Base-by-base conservation (phyloP, 2,888 invertebrate species). In the Matsumyia berberina region DNA sequence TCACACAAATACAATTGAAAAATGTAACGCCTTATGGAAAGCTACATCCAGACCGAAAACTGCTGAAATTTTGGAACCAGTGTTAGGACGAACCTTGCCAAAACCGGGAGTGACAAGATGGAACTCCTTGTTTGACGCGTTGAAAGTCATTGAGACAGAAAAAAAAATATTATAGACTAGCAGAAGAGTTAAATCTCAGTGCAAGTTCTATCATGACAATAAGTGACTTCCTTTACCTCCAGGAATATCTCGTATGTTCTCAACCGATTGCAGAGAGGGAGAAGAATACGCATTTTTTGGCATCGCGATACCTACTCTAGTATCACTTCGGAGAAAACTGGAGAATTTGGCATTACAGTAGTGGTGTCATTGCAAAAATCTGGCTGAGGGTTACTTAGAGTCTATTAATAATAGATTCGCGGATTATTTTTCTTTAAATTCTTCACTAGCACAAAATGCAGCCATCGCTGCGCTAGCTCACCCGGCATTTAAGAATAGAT, bases 181-280 rank as follows among this genome's bases (percentile, higher is more conserved):
- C 15, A 42, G 12, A 42, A 42, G 4, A 42, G 12, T 42, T 12
- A 42, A 12, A 42, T 42, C 12, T n/a, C 42, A 42, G 42, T 42
- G 42, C 42, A 42, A 42, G 15, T 42, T 42, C 42, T 12, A 42
- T 42, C 5, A 42, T 42, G 42, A 42, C 12, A 42, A 42, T 12
- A 12, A 42, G 12, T 42, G 42, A 42, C 42, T 42, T 42, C n/a
- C 15, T 42, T 8, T 42, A 42, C 15, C 42, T n/a, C 3, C 42
- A 42, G 15, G n/a, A 42, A 42, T 42, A 42, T 42, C 15, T 42
- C 12, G 0, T 42, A 42, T n/a, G 2, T 42, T 42, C 42, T 42
- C 42, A 42, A 42, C 42, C 12, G 3, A 42, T 42, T 15, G 12
- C 42, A 42, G 12, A 35, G 35, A 42, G 42, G 42, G 15, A 15